Evolutionary conservation across 2,888 invertebrate genomes (phyloP).

Genomic region (Branchipolynoe longqiensis): DNA sequence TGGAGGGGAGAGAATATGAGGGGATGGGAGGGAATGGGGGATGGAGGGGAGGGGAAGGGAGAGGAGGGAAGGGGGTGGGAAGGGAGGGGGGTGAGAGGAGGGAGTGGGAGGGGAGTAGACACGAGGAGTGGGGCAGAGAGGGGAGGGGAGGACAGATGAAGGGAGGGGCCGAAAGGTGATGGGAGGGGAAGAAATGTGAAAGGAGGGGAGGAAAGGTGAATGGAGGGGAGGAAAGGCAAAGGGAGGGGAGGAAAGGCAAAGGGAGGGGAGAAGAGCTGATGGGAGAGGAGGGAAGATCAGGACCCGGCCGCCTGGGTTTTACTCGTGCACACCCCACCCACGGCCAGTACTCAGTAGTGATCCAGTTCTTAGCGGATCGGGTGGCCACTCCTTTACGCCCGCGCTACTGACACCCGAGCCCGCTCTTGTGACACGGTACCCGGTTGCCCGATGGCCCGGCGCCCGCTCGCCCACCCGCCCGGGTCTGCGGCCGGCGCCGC

Average conservation of each 20-base stretch:
- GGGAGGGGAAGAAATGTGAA: background rate
- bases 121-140: background rate
- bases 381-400: background rate
- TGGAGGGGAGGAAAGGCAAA: background rate
- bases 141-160: background rate
- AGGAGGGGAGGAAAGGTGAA: background rate
- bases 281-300: too few relatives aligned
- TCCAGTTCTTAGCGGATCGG: slow-evolving; percentile 28
- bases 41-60: background rate
- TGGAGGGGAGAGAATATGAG: background rate
- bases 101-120: background rate
- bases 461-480: background rate
- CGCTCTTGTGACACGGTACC: background rate
- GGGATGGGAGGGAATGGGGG: background rate
- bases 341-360: background rate
- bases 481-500: background rate
- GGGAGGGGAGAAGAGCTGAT: slow-evolving; percentile 2
- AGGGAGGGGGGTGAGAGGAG: background rate
- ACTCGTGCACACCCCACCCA: too few relatives aligned
- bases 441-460: background rate
- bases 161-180: background rate
- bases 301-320: too few relatives aligned
- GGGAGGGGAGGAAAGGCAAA: background rate
- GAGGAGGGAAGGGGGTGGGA: background rate
- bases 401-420: slow-evolving; percentile 12